A percentile compares a stretch with the other conserved stretches of the same genome.
Conservation (phyloP, 23 tunicate genomes). For the Corella eumyota region DNA sequence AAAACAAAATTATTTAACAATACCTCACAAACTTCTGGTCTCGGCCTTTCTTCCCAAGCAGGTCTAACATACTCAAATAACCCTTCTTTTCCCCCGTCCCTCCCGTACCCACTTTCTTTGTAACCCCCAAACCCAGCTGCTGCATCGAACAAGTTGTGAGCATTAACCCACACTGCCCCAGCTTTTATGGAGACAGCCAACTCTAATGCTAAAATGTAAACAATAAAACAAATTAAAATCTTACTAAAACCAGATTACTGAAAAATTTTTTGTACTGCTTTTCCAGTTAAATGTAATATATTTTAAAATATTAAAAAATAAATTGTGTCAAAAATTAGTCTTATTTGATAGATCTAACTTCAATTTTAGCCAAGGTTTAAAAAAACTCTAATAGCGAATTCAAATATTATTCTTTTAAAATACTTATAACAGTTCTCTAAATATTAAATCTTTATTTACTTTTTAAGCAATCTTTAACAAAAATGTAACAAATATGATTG, state of each 20-base stretch:
- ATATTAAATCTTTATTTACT: no score
- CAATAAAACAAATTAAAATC: neutral
- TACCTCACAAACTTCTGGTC: constrained; percentile 19
- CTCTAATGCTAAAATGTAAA: constrained; percentile 57
- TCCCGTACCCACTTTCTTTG: constrained; percentile 85
- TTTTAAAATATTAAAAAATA: no score
- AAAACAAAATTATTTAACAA: neutral
- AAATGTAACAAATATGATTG: no score
- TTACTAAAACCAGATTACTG: neutral
- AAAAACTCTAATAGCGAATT: no score
- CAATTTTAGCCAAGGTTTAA: no score
- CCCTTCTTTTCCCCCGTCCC: constrained; percentile 98
- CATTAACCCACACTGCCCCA: constrained; percentile 95
- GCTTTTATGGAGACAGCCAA: constrained; percentile 84
- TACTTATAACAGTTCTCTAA: no score
- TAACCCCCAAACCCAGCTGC: constrained; percentile 98
- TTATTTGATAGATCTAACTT: no score
- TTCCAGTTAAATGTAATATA: no score
- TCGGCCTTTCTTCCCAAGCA: constrained; percentile 40
- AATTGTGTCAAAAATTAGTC: no score
- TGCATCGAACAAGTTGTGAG: constrained; percentile 90
- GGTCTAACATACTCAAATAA: constrained; percentile 86
- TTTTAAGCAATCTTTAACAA: no score
- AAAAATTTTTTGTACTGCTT: neutral
- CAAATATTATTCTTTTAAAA: no score